Evolutionary conservation across 2,113 vertebrate genomes (phyloP).

Genomic region (Murina feae): DNA sequence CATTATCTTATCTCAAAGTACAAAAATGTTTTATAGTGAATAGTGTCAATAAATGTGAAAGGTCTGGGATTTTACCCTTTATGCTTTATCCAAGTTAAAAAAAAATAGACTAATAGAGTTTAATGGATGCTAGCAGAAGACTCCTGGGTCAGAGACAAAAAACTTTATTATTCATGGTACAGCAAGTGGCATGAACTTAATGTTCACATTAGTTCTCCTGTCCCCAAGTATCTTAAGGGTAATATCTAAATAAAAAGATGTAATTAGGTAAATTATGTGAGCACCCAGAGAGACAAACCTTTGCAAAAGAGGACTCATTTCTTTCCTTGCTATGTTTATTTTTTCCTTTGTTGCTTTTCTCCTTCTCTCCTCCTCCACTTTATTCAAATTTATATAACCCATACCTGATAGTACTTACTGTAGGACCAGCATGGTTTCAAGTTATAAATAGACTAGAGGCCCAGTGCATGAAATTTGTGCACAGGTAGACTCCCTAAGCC

Average conservation of each 20-base stretch:
- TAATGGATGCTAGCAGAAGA: neutral
- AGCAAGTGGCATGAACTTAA: neutral
- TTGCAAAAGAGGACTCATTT: neutral
- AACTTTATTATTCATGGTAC: neutral
- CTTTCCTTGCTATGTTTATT: neutral
- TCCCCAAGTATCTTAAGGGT: rapidly evolving
- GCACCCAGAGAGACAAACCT: neutral
- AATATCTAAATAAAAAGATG: neutral
- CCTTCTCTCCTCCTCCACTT: neutral
- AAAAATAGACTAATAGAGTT: neutral
- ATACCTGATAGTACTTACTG: neutral
- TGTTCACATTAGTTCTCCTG: neutral
- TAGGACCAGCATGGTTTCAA: neutral
- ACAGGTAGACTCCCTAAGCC: too few species aligned
- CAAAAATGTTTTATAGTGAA: neutral
- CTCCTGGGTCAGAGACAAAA: neutral
- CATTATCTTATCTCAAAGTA: neutral
- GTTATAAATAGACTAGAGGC: neutral
- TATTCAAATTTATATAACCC: neutral
- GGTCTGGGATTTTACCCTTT: neutral
- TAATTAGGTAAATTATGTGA: neutral
- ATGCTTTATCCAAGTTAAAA: neutral
- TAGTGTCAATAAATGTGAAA: neutral
- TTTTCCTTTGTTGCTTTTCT: neutral
- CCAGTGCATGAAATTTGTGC: too few species aligned